These are phyloP conservation scores for Rhinella marina DNA, from an alignment of 2,797 vertebrate genomes.

Conservation along the genomic window DNA sequence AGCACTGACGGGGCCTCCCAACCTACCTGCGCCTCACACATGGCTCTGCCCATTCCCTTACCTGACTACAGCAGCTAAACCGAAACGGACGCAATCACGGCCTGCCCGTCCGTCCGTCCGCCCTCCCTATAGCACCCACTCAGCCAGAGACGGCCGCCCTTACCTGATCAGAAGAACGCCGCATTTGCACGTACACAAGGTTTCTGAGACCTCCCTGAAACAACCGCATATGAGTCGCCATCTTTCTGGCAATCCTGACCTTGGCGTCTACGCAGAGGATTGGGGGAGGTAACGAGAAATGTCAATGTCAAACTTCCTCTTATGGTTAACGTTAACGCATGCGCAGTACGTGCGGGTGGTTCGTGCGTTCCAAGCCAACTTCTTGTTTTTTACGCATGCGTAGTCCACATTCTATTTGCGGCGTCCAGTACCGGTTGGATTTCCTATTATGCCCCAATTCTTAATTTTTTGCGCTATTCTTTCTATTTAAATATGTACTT, in stretches of 20 bases:
- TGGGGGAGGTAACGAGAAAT: slow-evolving; percentile 7
- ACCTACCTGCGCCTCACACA: not conserved
- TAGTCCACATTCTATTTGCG: too few relatives aligned
- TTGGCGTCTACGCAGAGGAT: slow-evolving; percentile 37
- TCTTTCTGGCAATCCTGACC: slow-evolving; percentile 51
- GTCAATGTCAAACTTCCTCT: not conserved
- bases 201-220: slow-evolving; percentile 41
- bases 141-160: too few relatives aligned
- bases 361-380: too few relatives aligned
- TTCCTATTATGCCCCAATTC: too few relatives aligned
- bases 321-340: not conserved
- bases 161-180: slow-evolving; percentile 58
- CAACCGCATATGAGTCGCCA: slow-evolving; percentile 38
- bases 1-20: too few relatives aligned
- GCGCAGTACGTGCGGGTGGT: not conserved
- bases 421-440: too few relatives aligned
- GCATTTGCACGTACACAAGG: slow-evolving; percentile 50
- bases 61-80: not conserved
- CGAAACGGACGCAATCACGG: too few relatives aligned
- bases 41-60: not conserved
- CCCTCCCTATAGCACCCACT: not conserved
- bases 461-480: too few relatives aligned
- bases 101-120: too few relatives aligned
- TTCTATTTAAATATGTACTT: too few relatives aligned
- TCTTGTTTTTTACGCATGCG: too few relatives aligned